Percentiles rank a stretch among this genome's conserved stretches.
These are phyloP conservation scores for Discoglossus pictus DNA, from an alignment of 2,797 vertebrate genomes.

Conservation along the genomic window DNA sequence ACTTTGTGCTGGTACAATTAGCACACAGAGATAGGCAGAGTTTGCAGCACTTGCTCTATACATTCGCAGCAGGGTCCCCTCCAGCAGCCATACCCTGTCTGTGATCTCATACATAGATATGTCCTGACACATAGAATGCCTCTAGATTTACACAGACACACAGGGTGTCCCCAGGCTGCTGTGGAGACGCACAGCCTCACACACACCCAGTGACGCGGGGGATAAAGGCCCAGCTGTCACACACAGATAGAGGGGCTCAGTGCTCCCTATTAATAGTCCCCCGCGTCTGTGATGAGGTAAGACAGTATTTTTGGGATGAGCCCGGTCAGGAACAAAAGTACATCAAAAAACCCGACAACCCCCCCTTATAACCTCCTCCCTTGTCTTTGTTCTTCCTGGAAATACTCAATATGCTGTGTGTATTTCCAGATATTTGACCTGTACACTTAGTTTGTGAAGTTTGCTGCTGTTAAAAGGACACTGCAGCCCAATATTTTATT, in stretches of 20 bases:
- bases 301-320: slow-evolving; percentile 46
- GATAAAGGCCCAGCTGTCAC: slow-evolving; percentile 50
- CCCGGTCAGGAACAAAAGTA: slow-evolving; percentile 45
- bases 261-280: slow-evolving; percentile 50
- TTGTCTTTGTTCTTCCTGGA: slow-evolving; percentile 34
- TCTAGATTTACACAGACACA: slow-evolving; percentile 28
- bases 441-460: no score
- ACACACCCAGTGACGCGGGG: slow-evolving; percentile 35
- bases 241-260: slow-evolving; percentile 51
- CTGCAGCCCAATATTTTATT: no score
- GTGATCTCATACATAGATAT: slow-evolving; percentile 45
- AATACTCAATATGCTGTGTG: no score
- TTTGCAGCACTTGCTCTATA: background rate
- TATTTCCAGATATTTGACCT: no score
- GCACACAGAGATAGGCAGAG: no score
- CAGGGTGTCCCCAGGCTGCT: slow-evolving; percentile 40
- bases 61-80: slow-evolving; percentile 11
- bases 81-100: slow-evolving; percentile 10
- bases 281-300: slow-evolving; percentile 46
- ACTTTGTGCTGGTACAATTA: no score
- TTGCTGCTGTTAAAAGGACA: no score
- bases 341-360: slow-evolving; percentile 36
- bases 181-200: slow-evolving; percentile 8
- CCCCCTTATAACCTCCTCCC: slow-evolving; percentile 15
- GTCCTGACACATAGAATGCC: slow-evolving; percentile 36